Percentiles rank a stretch among this genome's conserved stretches.
Conservation (phyloP, 2,888 invertebrate species). For the Drosophila paramelanica region DNA sequence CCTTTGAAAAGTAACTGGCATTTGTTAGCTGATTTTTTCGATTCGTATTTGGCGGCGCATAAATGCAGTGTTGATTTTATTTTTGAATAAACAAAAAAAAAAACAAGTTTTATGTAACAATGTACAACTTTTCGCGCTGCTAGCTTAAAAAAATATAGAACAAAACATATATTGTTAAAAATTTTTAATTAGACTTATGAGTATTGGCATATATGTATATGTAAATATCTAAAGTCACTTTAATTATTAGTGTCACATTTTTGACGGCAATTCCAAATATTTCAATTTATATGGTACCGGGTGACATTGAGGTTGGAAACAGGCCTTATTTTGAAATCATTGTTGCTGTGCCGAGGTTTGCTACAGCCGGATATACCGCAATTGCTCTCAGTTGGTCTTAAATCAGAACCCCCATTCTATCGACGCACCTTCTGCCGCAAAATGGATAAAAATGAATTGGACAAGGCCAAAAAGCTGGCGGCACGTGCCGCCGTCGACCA, state of each 20-base stretch:
- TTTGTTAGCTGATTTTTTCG: not conserved
- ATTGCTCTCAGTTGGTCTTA: conserved; percentile 10
- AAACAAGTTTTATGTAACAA: too few relatives aligned
- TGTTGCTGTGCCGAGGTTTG: conserved; percentile 39
- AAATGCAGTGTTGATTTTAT: not conserved
- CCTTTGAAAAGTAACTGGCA: not conserved
- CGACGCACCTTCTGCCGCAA: conserved; percentile 10
- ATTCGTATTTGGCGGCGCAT: not conserved
- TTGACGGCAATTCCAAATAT: too few relatives aligned
- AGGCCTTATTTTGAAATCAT: conserved; percentile 54
- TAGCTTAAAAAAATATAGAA: too few relatives aligned
- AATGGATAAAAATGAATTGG: conserved; percentile 65
- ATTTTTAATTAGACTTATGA: not conserved
- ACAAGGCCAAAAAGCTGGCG: conserved; percentile 91
- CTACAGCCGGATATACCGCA: conserved; percentile 32
- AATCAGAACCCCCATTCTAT: not conserved
- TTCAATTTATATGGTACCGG: conserved; percentile 2
- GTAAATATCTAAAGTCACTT: too few relatives aligned
- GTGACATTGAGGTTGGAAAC: conserved; percentile 35
- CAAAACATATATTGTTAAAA: too few relatives aligned
- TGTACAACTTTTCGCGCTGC: too few relatives aligned
- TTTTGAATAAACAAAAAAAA: too few relatives aligned
- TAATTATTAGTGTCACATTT: too few relatives aligned
- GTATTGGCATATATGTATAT: not conserved
- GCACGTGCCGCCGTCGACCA: conserved; percentile 93